phyloP scores from a whole-genome alignment of 2,113 vertebrate species.

The Pteropus alecto region DNA sequence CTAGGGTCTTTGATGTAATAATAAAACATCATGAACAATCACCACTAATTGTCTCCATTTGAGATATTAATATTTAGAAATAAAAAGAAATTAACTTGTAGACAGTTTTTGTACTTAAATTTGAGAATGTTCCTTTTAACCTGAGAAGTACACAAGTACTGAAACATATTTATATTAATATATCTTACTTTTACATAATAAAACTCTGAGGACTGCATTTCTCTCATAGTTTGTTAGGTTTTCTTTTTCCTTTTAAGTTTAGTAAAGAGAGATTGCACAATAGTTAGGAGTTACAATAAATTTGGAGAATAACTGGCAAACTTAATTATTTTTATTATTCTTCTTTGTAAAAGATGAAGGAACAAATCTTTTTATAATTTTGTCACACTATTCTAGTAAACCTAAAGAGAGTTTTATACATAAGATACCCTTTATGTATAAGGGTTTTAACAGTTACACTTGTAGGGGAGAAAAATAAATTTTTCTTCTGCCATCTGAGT shows the following conservation, averaged over 20 bases:
- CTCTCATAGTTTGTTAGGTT: background rate
- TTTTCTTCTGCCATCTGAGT: background rate
- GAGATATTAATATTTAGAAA: background rate
- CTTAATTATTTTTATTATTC: background rate
- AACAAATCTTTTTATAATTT: background rate
- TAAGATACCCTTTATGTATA: background rate
- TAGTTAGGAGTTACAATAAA: background rate
- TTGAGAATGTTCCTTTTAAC: background rate
- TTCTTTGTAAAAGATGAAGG: background rate
- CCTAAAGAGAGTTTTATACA: background rate
- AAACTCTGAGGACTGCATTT: background rate
- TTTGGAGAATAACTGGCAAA: background rate
- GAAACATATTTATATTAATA: background rate
- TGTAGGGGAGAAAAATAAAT: background rate
- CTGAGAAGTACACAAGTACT: background rate
- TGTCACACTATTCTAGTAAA: background rate
- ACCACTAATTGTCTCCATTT: background rate
- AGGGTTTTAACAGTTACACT: background rate
- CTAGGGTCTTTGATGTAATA: background rate
- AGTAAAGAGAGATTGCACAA: background rate
- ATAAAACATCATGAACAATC: background rate
- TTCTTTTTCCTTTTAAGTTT: background rate
- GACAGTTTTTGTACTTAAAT: background rate
- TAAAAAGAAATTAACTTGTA: background rate
- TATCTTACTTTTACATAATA: background rate